Evolutionary conservation across 2,797 vertebrate species (phyloP).

Genomic region (Hyperoplus immaculatus): DNA sequence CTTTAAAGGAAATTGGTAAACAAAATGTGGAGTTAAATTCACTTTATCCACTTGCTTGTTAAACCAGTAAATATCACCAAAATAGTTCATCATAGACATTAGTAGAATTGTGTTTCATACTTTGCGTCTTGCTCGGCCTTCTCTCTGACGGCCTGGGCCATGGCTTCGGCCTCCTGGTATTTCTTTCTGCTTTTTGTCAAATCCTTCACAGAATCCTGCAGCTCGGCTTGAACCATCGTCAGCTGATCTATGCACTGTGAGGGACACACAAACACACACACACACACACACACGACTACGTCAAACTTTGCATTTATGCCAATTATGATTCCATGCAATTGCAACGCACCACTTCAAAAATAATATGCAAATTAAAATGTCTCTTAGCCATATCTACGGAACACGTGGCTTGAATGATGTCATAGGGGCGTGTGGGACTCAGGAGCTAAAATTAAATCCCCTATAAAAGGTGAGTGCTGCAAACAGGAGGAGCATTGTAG

Average conservation of each 20-base stretch:
- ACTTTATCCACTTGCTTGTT: not conserved
- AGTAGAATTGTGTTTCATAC: constrained; percentile 79
- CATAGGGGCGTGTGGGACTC: not conserved
- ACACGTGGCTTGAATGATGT: not conserved
- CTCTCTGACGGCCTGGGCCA: constrained; percentile 95
- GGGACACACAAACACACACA: not conserved
- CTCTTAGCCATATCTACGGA: not conserved
- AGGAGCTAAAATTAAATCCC: constrained; percentile 17
- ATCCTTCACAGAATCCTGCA: constrained; percentile 97
- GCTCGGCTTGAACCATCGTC: constrained; percentile 92
- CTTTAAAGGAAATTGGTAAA: not conserved
- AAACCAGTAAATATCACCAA: not conserved
- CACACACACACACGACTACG: not conserved
- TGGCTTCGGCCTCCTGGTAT: constrained; percentile 96
- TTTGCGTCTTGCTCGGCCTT: constrained; percentile 97
- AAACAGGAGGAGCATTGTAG: constrained; percentile 56
- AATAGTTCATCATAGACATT: not conserved
- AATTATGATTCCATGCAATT: not conserved
- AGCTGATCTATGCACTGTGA: constrained; percentile 94
- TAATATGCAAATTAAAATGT: constrained; percentile 22
- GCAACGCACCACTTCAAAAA: not conserved
- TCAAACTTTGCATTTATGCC: constrained; percentile 20
- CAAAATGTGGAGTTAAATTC: not conserved
- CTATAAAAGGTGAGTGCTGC: constrained; percentile 2
- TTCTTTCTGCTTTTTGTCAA: constrained; percentile 98